These are phyloP conservation scores for Empis livida DNA, from an alignment of 2,888 invertebrate genomes.

Conservation along the genomic window DNA sequence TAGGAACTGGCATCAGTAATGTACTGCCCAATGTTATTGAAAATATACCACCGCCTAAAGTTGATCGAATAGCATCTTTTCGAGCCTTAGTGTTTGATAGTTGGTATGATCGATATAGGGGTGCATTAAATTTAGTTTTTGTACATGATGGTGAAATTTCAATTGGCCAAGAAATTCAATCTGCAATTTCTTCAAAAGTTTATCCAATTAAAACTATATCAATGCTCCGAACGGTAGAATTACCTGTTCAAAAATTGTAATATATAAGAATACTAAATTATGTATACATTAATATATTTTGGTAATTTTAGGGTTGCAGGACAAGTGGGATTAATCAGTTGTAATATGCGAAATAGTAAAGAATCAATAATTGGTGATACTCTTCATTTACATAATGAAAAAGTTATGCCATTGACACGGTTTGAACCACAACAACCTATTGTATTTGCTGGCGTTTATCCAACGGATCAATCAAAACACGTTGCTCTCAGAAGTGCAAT, in stretches of 20 bases:
- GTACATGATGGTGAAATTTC: slow-evolving; percentile 62
- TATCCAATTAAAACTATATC: slow-evolving; percentile 71
- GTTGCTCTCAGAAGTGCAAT: slow-evolving; percentile 62
- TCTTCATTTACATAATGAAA: slow-evolving; percentile 40
- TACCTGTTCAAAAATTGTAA: slow-evolving; percentile 48
- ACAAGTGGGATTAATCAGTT: slow-evolving; percentile 82
- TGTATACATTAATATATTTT: neutral
- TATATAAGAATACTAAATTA: neutral
- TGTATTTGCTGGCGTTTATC: slow-evolving; percentile 78
- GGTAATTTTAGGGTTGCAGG: slow-evolving; percentile 54
- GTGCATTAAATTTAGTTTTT: slow-evolving; percentile 63
- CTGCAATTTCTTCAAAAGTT: slow-evolving; percentile 53
- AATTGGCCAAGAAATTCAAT: slow-evolving; percentile 63
- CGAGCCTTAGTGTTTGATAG: slow-evolving; percentile 84
- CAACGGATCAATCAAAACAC: slow-evolving; percentile 79
- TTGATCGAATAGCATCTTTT: slow-evolving; percentile 46
- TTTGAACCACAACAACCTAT: slow-evolving; percentile 62
- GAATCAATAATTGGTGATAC: slow-evolving; percentile 73
- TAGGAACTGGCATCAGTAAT: slow-evolving; percentile 68
- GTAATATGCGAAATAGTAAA: slow-evolving; percentile 60
- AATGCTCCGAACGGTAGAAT: slow-evolving; percentile 65
- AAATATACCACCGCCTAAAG: slow-evolving; percentile 61
- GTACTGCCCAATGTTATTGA: slow-evolving; percentile 68
- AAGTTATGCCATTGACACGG: slow-evolving; percentile 39
- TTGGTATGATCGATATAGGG: slow-evolving; percentile 82